Evolutionary conservation across 2,888 invertebrate genomes (phyloP).

Genomic region (Torymus aiolomorphi): DNA sequence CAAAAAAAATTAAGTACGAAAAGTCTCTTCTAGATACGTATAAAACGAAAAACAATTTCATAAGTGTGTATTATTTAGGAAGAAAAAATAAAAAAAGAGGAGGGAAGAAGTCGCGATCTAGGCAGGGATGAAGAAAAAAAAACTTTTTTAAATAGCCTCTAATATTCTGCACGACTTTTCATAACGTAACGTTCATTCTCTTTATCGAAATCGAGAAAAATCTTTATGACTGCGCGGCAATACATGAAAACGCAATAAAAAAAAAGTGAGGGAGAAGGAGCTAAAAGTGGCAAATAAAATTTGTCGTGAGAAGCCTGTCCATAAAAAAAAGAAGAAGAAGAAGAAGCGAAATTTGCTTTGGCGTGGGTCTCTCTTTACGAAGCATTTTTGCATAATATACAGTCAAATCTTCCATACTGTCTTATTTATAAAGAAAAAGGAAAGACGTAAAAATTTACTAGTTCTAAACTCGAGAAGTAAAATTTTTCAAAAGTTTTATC

Average conservation of each 20-base stretch:
- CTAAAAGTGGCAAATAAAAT: conserved; percentile 32
- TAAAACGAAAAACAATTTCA: conserved; percentile 30
- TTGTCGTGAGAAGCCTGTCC: conserved; percentile 11
- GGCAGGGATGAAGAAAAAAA: neutral
- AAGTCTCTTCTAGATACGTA: conserved; percentile 34
- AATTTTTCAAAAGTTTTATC: conserved; percentile 29
- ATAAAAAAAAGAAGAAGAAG: conserved; percentile 15
- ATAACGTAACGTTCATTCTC: conserved; percentile 34
- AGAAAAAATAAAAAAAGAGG: neutral
- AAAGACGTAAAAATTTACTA: conserved; percentile 1
- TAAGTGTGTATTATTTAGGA: conserved; percentile 43
- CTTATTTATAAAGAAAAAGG: neutral
- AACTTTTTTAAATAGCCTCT: conserved; percentile 46
- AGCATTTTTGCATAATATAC: conserved; percentile 36
- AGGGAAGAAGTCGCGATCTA: conserved; percentile 5
- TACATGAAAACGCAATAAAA: conserved; percentile 40
- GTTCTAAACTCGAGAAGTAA: conserved; percentile 16
- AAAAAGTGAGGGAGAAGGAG: neutral
- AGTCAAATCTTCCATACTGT: conserved; percentile 53
- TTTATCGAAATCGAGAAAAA: conserved; percentile 30
- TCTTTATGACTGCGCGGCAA: conserved; percentile 42
- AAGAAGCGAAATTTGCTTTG: conserved; percentile 31
- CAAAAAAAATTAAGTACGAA: conserved; percentile 6
- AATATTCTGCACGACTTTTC: conserved; percentile 51
- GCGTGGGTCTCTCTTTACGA: conserved; percentile 20